Evolutionary conservation across 1,140 invertebrate species (phyloP).

Genomic region (Epicauta chinensis): DNA sequence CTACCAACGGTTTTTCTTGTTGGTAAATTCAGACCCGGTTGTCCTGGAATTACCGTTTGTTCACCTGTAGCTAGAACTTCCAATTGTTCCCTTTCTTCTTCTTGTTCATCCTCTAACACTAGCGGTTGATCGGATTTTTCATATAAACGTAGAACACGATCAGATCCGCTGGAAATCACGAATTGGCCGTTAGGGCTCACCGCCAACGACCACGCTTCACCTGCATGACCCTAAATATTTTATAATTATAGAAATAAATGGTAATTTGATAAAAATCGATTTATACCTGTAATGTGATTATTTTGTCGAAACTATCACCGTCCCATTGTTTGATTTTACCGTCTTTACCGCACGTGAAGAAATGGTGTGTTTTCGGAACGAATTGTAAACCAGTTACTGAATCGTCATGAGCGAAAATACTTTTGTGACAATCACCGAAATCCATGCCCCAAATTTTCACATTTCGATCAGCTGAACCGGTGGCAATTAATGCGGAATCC

Average conservation of each 20-base stretch:
- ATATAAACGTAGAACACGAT: constrained; percentile 83
- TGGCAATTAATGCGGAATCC: constrained; percentile 84
- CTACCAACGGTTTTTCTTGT: constrained; percentile 86
- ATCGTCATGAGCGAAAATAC: constrained; percentile 89
- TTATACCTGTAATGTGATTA: constrained; percentile 77
- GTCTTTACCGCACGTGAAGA: constrained; percentile 92
- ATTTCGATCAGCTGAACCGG: constrained; percentile 92
- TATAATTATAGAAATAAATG: too few relatives aligned
- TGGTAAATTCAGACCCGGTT: constrained; percentile 71
- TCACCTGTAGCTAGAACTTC: constrained; percentile 66
- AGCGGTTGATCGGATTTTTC: constrained; percentile 83
- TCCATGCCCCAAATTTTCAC: constrained; percentile 98
- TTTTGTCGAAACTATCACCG: constrained; percentile 86
- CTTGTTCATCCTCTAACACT: constrained; percentile 86
- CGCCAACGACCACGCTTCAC: constrained; percentile 67
- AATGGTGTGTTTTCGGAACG: constrained; percentile 84
- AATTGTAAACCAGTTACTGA: constrained; percentile 86
- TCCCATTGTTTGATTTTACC: constrained; percentile 96
- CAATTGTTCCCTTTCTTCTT: constrained; percentile 73
- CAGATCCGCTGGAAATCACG: constrained; percentile 78
- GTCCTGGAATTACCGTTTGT: constrained; percentile 56
- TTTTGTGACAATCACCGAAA: constrained; percentile 93
- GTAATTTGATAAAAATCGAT: not conserved
- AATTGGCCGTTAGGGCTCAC: constrained; percentile 77
- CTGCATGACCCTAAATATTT: constrained; percentile 61